These are phyloP conservation scores for Aricia agestis DNA, from an alignment of 1,140 invertebrate species.

Conservation along the genomic window DNA sequence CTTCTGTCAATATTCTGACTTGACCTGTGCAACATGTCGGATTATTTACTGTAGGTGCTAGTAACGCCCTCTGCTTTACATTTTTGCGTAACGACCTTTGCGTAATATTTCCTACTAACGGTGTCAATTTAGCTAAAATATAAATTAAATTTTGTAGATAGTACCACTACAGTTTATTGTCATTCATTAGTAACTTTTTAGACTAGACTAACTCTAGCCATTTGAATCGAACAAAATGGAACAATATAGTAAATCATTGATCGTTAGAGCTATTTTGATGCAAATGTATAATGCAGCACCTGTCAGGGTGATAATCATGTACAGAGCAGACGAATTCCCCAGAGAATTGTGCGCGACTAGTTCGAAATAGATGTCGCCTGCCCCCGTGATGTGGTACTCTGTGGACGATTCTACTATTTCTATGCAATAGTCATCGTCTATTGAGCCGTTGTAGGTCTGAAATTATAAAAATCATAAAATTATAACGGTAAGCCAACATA, in stretches of 20 bases:
- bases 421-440: slow-evolving; percentile 38
- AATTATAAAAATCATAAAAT: slow-evolving; percentile 21
- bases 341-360: slow-evolving; percentile 50
- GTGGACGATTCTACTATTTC: slow-evolving; percentile 34
- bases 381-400: slow-evolving; percentile 36
- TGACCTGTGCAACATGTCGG: too few relatives aligned
- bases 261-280: slow-evolving; percentile 11
- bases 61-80: too few relatives aligned
- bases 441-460: slow-evolving; percentile 34
- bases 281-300: slow-evolving; percentile 29
- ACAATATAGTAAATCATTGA: slow-evolving; percentile 15
- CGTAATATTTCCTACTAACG: too few relatives aligned
- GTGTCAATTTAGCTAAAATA: too few relatives aligned
- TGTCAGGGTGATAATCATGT: slow-evolving; percentile 41
- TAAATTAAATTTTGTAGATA: too few relatives aligned
- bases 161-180: too few relatives aligned
- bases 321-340: slow-evolving; percentile 48
- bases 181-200: too few relatives aligned
- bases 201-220: too few relatives aligned
- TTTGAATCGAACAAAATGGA: neutral
- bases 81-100: too few relatives aligned
- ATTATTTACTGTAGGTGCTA: too few relatives aligned
- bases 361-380: slow-evolving; percentile 49
- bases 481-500: too few relatives aligned
- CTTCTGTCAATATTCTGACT: too few relatives aligned